Evolutionary conservation across 2,113 vertebrate species (phyloP).

Genomic region (Carassius gibelio): DNA sequence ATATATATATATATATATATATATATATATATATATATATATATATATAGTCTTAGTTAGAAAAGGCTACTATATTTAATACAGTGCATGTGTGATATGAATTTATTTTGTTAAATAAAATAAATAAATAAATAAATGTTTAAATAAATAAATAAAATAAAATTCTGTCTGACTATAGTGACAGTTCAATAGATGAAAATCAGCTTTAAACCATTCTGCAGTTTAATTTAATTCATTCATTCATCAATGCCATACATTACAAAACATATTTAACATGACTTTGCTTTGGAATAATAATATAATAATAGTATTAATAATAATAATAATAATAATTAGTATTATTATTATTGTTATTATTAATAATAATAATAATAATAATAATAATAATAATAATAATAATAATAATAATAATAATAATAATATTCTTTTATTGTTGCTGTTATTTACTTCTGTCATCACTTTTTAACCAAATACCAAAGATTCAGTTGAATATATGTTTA

Average conservation of each 20-base stretch:
- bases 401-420: too few relatives aligned
- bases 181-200: background rate
- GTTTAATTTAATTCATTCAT: background rate
- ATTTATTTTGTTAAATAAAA: background rate
- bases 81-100: background rate
- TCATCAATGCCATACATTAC: background rate
- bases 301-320: too few relatives aligned
- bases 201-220: background rate
- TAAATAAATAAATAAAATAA: too few relatives aligned
- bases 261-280: background rate
- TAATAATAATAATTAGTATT: too few relatives aligned
- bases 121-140: too few relatives aligned
- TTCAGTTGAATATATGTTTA: background rate
- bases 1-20: too few relatives aligned
- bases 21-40: too few relatives aligned
- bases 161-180: background rate
- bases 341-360: too few relatives aligned
- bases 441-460: background rate
- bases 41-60: background rate
- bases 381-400: too few relatives aligned
- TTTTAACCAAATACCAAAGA: background rate
- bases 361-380: too few relatives aligned
- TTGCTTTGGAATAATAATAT: too few relatives aligned
- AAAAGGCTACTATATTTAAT: background rate
- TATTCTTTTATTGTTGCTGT: background rate